Evolutionary conservation across 2,113 vertebrate genomes (phyloP).

Genomic region (Scatophagus argus): DNA sequence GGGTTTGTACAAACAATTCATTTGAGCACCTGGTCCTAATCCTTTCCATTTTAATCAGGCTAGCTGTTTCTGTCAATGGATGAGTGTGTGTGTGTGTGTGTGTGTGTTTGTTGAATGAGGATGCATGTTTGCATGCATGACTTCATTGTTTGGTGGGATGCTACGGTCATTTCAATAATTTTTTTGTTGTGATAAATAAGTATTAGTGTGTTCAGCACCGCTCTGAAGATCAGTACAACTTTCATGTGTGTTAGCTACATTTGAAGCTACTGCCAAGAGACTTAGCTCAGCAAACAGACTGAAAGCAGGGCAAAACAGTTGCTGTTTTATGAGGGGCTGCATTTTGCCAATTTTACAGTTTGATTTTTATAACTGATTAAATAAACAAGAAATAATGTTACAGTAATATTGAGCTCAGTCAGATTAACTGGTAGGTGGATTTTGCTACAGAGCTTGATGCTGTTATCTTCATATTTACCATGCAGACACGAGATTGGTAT

Average conservation of each 20-base stretch:
- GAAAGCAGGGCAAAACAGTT: neutral
- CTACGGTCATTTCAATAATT: constrained; percentile 7
- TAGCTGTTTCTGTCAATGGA: constrained; percentile 67
- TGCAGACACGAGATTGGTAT: neutral
- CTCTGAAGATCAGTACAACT: neutral
- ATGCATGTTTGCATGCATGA: constrained; percentile 33
- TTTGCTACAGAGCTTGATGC: neutral
- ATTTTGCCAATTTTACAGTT: no score
- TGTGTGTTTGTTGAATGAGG: constrained; percentile 19
- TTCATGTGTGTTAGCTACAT: neutral
- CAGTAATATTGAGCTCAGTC: no score
- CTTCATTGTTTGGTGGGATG: constrained; percentile 6
- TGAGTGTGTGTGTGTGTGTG: constrained; percentile 42
- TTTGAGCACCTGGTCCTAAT: constrained; percentile 74
- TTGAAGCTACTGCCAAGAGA: neutral
- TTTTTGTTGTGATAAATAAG: no score
- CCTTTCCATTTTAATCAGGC: constrained; percentile 77
- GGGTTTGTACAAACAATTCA: constrained; percentile 71
- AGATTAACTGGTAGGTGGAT: neutral
- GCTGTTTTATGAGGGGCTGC: neutral
- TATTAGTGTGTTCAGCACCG: no score
- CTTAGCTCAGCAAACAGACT: neutral
- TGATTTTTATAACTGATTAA: no score
- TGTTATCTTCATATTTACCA: neutral
- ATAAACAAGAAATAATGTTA: no score